Percentiles rank a stretch among this genome's conserved stretches.
Conservation (phyloP, 2,888 invertebrate genomes). For the Plusia festucae region DNA sequence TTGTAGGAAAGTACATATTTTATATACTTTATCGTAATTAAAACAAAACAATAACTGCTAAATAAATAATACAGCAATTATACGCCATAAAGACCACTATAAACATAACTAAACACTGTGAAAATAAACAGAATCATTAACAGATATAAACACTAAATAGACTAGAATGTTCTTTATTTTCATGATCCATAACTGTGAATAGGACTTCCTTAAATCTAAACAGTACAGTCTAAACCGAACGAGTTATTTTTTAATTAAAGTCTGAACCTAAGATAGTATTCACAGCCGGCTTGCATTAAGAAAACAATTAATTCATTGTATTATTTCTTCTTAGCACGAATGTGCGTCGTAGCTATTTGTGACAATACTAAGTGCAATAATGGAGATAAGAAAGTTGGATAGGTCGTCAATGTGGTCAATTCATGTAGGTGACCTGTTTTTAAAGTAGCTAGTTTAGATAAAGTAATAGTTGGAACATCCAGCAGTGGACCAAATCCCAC, state of each 20-base stretch:
- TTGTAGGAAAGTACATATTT: background rate
- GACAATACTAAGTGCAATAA: too few relatives aligned
- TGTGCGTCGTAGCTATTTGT: background rate
- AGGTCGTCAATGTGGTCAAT: too few relatives aligned
- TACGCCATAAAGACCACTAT: background rate
- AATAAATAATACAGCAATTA: background rate
- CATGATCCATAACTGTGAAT: background rate
- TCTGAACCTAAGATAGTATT: background rate
- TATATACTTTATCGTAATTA: background rate
- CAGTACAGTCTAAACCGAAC: background rate
- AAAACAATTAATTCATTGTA: background rate
- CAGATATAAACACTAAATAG: background rate
- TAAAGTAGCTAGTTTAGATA: too few relatives aligned
- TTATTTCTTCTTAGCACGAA: background rate
- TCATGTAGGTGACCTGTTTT: too few relatives aligned
- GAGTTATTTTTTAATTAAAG: constrained; percentile 2
- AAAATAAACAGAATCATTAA: background rate
- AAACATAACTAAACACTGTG: background rate
- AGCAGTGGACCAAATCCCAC: background rate
- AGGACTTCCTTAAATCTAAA: background rate
- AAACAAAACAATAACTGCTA: background rate
- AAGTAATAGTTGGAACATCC: background rate
- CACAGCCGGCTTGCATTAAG: background rate
- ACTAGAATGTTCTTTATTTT: background rate
- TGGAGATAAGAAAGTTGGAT: too few relatives aligned